Percentiles rank a stretch among this genome's conserved stretches.
Evolutionary conservation across 1,140 invertebrate species (phyloP).

Genomic region (Colletes latitarsis): DNA sequence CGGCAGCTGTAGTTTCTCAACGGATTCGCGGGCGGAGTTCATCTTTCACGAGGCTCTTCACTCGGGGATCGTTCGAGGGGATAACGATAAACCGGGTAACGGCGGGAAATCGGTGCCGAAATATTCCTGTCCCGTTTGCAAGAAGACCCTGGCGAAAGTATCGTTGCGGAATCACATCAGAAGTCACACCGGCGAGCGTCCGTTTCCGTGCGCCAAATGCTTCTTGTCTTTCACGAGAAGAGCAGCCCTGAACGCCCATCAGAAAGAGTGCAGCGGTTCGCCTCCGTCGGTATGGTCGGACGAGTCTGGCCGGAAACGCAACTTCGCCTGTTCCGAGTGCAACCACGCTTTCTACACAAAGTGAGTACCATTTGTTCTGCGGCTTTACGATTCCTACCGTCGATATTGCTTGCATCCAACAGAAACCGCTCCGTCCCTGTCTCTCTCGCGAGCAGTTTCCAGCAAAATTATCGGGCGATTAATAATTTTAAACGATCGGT

Average conservation of each 20-base stretch:
- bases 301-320: conserved; percentile 58
- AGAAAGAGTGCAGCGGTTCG: conserved; percentile 62
- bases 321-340: conserved; percentile 83
- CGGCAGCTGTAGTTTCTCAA: conserved; percentile 78
- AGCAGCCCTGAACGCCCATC: conserved; percentile 80
- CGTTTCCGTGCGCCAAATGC: conserved; percentile 85
- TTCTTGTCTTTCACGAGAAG: conserved; percentile 84
- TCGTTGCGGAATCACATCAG: conserved; percentile 87
- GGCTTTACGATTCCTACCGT: neutral
- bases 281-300: conserved; percentile 21
- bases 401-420: neutral
- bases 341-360: conserved; percentile 83
- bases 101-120: conserved; percentile 76
- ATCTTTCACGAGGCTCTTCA: conserved; percentile 86
- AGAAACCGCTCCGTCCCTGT: neutral
- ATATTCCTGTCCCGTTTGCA: conserved; percentile 85
- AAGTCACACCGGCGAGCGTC: conserved; percentile 89
- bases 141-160: conserved; percentile 86
- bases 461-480: conserved; percentile 26
- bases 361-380: conserved; percentile 79
- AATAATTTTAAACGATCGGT: conserved; percentile 38
- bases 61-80: conserved; percentile 76
- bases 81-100: conserved; percentile 60
- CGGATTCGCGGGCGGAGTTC: conserved; percentile 82
- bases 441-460: neutral